Evolutionary conservation across 2,113 vertebrate genomes (phyloP).

Genomic region (Dicentrarchus labrax): DNA sequence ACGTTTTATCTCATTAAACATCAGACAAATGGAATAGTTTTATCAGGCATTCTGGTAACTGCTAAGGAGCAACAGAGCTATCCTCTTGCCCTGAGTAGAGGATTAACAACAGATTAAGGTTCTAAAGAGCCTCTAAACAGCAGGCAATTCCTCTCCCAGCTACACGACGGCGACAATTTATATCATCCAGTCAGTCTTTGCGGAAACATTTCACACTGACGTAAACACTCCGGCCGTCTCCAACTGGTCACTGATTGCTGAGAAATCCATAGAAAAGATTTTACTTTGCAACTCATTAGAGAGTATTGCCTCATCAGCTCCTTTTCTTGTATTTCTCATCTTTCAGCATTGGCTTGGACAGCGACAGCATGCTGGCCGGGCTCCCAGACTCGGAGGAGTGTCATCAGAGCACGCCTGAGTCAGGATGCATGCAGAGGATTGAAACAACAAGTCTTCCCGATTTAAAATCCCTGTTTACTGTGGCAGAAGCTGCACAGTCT

Average conservation of each 20-base stretch:
- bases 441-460: constrained; percentile 47
- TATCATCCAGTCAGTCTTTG: constrained; percentile 18
- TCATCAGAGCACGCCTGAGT: constrained; percentile 41
- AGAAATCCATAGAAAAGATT: constrained; percentile 70
- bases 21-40: constrained; percentile 54
- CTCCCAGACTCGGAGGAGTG: constrained; percentile 49
- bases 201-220: constrained; percentile 31
- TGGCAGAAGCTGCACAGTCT: constrained; percentile 46
- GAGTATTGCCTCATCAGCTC: constrained; percentile 77
- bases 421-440: constrained; percentile 35
- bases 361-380: constrained; percentile 52
- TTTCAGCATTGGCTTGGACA: constrained; percentile 51
- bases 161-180: constrained; percentile 24
- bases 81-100: constrained; percentile 61
- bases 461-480: constrained; percentile 58
- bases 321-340: constrained; percentile 68
- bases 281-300: constrained; percentile 66
- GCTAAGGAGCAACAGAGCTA: constrained; percentile 48
- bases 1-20: constrained; percentile 61
- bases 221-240: constrained; percentile 34
- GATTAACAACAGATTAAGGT: constrained; percentile 74
- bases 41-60: constrained; percentile 39
- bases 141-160: constrained; percentile 40
- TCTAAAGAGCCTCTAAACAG: constrained; percentile 61
- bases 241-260: constrained; percentile 46